Percentiles rank a stretch among this genome's conserved stretches.
Conservation (phyloP, 2,113 vertebrate species). For the Corythaixoides concolor region DNA sequence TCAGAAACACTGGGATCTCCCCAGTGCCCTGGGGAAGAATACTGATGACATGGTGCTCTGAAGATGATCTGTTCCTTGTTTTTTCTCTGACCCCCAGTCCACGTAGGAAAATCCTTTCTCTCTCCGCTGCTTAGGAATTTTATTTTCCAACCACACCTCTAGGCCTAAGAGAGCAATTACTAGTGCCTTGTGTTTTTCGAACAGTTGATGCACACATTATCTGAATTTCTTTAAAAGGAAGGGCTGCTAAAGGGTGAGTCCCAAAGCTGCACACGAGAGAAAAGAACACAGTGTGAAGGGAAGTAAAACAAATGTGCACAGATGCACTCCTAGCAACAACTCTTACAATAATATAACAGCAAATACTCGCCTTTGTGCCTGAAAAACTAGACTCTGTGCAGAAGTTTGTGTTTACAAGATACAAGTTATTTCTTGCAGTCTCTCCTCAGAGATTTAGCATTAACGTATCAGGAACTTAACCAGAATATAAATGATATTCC, state of each 20-base stretch:
- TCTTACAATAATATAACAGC: not conserved
- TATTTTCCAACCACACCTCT: constrained; percentile 57
- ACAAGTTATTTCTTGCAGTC: not conserved
- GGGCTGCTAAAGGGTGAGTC: constrained; percentile 16
- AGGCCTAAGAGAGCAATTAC: constrained; percentile 5
- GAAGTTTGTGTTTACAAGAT: constrained; percentile 13
- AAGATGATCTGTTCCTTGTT: not conserved
- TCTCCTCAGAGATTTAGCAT: not conserved
- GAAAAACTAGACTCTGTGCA: not conserved
- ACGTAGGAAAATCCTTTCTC: not conserved
- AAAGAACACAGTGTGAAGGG: not conserved
- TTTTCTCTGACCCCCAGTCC: not conserved
- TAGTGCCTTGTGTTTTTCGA: constrained; percentile 14
- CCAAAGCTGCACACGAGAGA: not conserved
- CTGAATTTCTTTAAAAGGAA: constrained; percentile 48
- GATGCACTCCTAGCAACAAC: constrained; percentile 27
- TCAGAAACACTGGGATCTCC: not conserved
- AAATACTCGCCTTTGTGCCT: not conserved
- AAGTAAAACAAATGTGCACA: constrained; percentile 22
- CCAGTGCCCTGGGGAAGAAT: not conserved
- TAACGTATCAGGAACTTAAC: not conserved
- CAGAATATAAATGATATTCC: not conserved
- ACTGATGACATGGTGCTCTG: not conserved
- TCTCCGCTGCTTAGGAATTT: not conserved
- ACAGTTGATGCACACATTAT: constrained; percentile 7